Percentiles rank a stretch among this genome's conserved stretches.
Evolutionary conservation across 2,113 vertebrate species (phyloP).

Genomic region (Nerophis lumbriciformis): DNA sequence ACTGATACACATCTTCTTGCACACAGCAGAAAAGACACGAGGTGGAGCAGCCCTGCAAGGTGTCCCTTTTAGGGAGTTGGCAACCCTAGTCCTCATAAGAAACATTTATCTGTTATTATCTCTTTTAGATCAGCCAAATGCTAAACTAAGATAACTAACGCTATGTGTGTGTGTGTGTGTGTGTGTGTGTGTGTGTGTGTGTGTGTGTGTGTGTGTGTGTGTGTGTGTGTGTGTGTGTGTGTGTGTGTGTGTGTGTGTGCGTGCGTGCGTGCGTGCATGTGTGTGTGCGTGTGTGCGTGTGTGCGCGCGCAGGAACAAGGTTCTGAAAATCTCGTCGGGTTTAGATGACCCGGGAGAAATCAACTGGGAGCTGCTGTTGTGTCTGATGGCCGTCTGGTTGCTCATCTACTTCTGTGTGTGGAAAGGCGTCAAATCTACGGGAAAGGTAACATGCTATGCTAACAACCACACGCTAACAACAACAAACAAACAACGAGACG

Average conservation of each 20-base stretch:
- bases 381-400: slow-evolving; percentile 73
- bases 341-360: slow-evolving; percentile 62
- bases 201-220: not conserved
- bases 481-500: not conserved
- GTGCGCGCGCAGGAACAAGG: slow-evolving; percentile 66
- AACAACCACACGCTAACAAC: not conserved
- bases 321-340: slow-evolving; percentile 73
- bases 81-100: no score
- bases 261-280: no score
- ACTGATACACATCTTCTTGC: no score
- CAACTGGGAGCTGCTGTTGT: slow-evolving; percentile 75
- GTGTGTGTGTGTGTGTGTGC: not conserved
- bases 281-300: not conserved
- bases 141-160: no score
- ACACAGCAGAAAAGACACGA: no score
- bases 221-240: not conserved
- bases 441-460: slow-evolving; percentile 62
- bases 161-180: not conserved
- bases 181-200: not conserved
- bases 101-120: no score
- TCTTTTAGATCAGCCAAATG: no score
- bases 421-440: slow-evolving; percentile 80
- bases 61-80: no score
- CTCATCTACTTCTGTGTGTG: slow-evolving; percentile 81
- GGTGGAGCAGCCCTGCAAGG: no score